phyloP scores from a whole-genome alignment of 2,888 invertebrate genomes.

The Cephus pulcher region DNA sequence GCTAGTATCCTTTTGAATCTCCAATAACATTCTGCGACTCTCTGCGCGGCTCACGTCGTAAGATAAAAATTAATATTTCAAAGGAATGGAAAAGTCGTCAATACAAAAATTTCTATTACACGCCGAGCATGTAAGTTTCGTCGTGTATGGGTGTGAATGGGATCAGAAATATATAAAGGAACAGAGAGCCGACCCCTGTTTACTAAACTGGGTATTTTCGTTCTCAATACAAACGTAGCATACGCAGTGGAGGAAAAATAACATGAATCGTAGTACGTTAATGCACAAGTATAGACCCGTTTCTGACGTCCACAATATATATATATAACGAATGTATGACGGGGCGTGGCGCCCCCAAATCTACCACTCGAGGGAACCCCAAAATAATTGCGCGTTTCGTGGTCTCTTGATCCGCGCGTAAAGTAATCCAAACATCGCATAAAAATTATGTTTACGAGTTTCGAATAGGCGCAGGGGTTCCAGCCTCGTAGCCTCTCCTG shows the following conservation, averaged over 20 bases:
- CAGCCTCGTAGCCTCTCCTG: neutral
- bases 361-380: conserved; percentile 25
- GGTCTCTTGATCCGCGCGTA: conserved; percentile 60
- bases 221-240: neutral
- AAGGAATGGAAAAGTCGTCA: neutral
- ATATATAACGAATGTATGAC: neutral
- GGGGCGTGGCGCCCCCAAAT: conserved; percentile 15
- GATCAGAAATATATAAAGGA: neutral
- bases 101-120: neutral
- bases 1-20: neutral
- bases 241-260: neutral
- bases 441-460: conserved; percentile 66
- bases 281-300: neutral
- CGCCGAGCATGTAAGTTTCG: neutral
- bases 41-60: neutral
- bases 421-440: conserved; percentile 63
- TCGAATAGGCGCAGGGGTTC: conserved; percentile 47
- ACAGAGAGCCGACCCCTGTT: neutral
- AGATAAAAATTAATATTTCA: neutral
- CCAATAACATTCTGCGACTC: neutral
- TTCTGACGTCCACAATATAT: neutral
- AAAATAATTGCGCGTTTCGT: conserved; percentile 63
- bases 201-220: neutral
- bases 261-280: neutral
- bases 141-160: neutral